Evolutionary conservation across 2,888 invertebrate genomes (phyloP), one percentile per base, ranked within the genome.

Genomic region (Tethea ocularis): DNA sequence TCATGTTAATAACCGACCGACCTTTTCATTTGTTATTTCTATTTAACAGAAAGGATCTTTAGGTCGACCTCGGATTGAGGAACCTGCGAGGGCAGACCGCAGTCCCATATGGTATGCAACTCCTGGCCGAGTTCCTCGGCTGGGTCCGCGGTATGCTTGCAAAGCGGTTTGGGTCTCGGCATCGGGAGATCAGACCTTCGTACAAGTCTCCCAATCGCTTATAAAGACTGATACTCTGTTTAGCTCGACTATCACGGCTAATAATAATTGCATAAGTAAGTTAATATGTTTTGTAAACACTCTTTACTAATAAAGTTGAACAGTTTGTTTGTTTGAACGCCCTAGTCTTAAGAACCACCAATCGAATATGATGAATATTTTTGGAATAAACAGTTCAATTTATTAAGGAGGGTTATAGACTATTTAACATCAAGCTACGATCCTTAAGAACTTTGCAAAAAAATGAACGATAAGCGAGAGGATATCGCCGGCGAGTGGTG

Each of bases 151-250:
- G 60, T 96, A 96, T 89, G 97, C 98, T 0, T 95, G 98, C 69
- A 95, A 97, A 74, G 99, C 98, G 0, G 97, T 97, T 0, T 98
- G 98, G 98, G 95, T 99, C 17, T 97, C 97, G 0, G 98, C 99
- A 5, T 97, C 97, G n/a, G 98, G 98, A 0, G 99, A 99, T 91
- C 97, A 98, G 88, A 99, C 99, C 1, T 98, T 97, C 82, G 94
- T 99, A 56, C 97, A 97, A 86, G 95, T 98, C 58, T 98, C 98
- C 69, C 98, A 99, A 86, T 96, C 96, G 2, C 93, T 98, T n/a
- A 97, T 99, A 66, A 98, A 98, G 84, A 96, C 97, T 0, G 96
- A 97, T 68, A 97, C 97, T 77, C 94, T 99, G 61, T 95, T 97
- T 53, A 96, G 97, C 74, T 97, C 98, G 26, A 97, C 97, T 59